Conservation (phyloP, 2,113 vertebrate species). For the Rhodinocichla rosea region DNA sequence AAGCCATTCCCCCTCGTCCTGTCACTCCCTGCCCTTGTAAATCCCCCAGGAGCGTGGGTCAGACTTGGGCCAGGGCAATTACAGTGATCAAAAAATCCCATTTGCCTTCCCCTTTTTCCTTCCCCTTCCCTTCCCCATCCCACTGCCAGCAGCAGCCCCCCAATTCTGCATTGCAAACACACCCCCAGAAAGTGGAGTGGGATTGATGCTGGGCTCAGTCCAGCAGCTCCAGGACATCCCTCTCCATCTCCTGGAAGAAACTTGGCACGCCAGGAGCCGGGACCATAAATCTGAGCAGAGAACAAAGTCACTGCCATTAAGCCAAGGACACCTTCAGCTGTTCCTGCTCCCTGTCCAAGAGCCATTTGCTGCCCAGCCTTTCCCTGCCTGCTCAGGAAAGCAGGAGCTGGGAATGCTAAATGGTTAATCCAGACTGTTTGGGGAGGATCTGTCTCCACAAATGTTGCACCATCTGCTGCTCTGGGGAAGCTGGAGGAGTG, state of each 20-base stretch:
- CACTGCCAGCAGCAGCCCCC: neutral
- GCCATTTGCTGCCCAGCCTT: neutral
- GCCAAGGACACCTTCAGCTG: conserved; percentile 41
- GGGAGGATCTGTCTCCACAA: conserved; percentile 28
- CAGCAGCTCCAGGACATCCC: neutral
- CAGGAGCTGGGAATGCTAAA: neutral
- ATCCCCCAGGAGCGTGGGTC: neutral
- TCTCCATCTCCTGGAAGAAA: neutral
- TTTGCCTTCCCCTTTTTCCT: neutral
- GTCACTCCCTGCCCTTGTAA: neutral
- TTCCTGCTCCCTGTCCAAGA: neutral
- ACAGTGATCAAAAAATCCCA: neutral
- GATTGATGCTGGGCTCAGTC: neutral
- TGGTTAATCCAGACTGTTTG: conserved; percentile 7
- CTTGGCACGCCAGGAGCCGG: neutral
- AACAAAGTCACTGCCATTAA: neutral
- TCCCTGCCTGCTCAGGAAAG: neutral
- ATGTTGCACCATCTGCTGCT: conserved; percentile 46
- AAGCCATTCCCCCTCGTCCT: neutral
- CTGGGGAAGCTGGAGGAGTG: conserved; percentile 18
- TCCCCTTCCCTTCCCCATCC: neutral
- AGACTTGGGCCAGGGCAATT: neutral
- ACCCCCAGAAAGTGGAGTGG: neutral
- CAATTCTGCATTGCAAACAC: neutral
- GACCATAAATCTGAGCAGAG: neutral